Conservation (phyloP, 1,140 invertebrate species). For the Lithobius niger region DNA sequence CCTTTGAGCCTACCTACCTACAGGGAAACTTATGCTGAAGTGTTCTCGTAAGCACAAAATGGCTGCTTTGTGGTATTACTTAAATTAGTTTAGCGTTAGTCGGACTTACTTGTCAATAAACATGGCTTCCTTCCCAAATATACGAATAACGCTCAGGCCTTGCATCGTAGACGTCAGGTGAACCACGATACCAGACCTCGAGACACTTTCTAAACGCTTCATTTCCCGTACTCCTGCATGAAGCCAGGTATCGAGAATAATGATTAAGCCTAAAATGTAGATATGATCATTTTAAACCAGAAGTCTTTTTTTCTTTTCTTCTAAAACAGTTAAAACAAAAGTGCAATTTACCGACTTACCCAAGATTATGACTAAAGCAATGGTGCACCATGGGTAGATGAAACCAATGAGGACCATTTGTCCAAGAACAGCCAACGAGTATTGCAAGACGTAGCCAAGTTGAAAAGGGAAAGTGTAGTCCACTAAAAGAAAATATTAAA, state of each 20-base stretch:
- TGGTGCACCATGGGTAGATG: constrained; percentile 36
- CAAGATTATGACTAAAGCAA: constrained; percentile 34
- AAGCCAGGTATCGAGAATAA: constrained; percentile 23
- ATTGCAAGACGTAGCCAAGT: constrained; percentile 38
- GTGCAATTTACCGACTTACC: too few species aligned
- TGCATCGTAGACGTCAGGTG: constrained; percentile 23
- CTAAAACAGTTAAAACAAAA: too few species aligned
- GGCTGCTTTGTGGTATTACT: too few species aligned
- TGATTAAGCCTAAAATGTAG: constrained; percentile 21
- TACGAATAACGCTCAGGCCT: constrained; percentile 23
- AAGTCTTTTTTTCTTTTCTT: too few species aligned
- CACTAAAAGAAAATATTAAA: constrained; percentile 28
- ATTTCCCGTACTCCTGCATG: constrained; percentile 31
- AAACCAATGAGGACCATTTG: constrained; percentile 35
- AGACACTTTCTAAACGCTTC: constrained; percentile 38
- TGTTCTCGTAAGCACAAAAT: too few species aligned
- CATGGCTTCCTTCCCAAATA: constrained; percentile 23
- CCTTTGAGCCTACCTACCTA: too few species aligned
- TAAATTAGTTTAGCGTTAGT: too few species aligned
- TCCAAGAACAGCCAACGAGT: constrained; percentile 29
- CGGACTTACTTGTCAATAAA: constrained; percentile 21
- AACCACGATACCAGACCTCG: constrained; percentile 34
- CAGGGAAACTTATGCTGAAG: too few species aligned
- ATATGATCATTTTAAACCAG: too few species aligned
- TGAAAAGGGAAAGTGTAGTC: constrained; percentile 40